A percentile compares a stretch with the other conserved stretches of the same genome.
These are phyloP conservation scores for Sorex maritimensis DNA, from an alignment of 2,797 vertebrate species.

Conservation along the genomic window DNA sequence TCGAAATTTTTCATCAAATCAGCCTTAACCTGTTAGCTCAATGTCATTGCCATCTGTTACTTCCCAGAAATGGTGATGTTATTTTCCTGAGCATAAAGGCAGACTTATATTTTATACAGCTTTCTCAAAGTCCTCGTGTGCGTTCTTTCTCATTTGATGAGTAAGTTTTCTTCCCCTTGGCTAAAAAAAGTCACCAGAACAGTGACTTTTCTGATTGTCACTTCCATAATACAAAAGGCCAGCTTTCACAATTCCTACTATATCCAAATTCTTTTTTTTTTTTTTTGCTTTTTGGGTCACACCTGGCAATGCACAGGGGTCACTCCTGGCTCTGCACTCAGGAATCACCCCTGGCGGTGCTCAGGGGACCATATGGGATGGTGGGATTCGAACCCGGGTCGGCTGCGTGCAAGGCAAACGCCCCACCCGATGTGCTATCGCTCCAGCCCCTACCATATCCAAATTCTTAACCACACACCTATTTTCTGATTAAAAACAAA, in stretches of 20 bases:
- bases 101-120: neutral
- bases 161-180: neutral
- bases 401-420: too few species aligned
- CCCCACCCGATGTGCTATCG: too few species aligned
- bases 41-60: conserved; percentile 57
- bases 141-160: conserved; percentile 37
- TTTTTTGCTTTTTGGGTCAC: too few species aligned
- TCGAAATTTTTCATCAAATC: conserved; percentile 59
- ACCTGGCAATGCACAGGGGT: too few species aligned
- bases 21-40: conserved; percentile 37
- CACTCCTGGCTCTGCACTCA: too few species aligned
- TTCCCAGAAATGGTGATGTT: conserved; percentile 20
- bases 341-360: too few species aligned
- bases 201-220: neutral
- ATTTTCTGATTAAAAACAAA: conserved; percentile 51
- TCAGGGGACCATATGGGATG: too few species aligned
- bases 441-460: neutral
- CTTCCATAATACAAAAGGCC: neutral
- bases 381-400: too few species aligned
- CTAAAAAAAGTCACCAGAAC: conserved; percentile 34
- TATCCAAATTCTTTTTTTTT: conserved; percentile 6
- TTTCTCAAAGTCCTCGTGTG: neutral
- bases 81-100: neutral
- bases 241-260: neutral
- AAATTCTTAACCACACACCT: conserved; percentile 14